Base-by-base conservation (phyloP, 92 coral and sea anemone species). In the Epizoanthus ramosus region DNA sequence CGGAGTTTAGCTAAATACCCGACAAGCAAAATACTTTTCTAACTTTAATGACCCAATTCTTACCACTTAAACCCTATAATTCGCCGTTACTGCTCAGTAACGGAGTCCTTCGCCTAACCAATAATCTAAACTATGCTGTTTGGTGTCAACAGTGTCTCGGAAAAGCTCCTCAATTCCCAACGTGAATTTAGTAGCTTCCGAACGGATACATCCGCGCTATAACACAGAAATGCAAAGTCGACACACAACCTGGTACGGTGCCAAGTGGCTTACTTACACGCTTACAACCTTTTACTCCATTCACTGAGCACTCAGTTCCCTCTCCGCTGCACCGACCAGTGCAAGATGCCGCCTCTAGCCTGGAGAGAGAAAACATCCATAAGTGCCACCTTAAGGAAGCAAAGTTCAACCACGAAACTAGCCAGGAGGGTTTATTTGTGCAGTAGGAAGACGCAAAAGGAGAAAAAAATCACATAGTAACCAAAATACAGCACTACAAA, bases 281-380 rank as follows among this genome's bases (percentile, higher is more conserved):
- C 88, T 52, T 83, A 80, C 87, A 84, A 84, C 94, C 90, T 83
- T 86, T 80, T 66, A 86, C 92, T 93, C 97, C 97, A 93, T 93
- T 86, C 97, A 93, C 94, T 67, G 91, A 79, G 87, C 77, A 80
- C 72, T 85, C 77, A 84, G 88, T 88, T 82, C 88, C 86, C 91
- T 77, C 82, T 77, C 82, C 52, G 41, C 57, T 77, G 82, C 82
- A 75, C 81, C 33, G 67, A 75, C 58, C 71, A 77, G 82, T 77
- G 82, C 82, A 39, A 77, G 82, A 77, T 77, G 65, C 82, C 82
- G 71, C 71, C 69, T 61, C 81, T 76, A 57, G 71, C 82, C 82
- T 41, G 63, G 21, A 59, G 66, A 77, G 69, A 79, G 70, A 84
- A 75, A 72, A 81, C 80, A 79, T 79, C 85, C 88, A 84, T 79